A percentile compares a stretch with the other conserved stretches of the same genome.
phyloP scores from a whole-genome alignment of 2,113 vertebrate genomes.

The Urocolius indicus region DNA sequence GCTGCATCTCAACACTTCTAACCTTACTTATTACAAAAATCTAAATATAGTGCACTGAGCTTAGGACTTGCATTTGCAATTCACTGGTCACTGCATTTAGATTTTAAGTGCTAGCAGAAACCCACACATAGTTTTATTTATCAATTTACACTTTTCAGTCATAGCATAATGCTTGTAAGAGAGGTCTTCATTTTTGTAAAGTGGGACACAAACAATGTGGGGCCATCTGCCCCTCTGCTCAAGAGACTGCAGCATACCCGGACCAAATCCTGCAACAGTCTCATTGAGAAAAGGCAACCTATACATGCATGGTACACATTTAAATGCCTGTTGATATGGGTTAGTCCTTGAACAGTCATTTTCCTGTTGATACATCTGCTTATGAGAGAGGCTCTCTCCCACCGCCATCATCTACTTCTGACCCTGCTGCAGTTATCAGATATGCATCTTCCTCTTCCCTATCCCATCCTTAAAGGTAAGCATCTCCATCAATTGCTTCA shows the following conservation, averaged over 20 bases:
- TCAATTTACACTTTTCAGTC: accelerated
- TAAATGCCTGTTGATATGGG: neutral
- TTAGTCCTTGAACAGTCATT: neutral
- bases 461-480: neutral
- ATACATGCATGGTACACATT: neutral
- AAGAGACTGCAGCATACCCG: neutral
- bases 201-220: neutral
- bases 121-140: neutral
- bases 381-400: neutral
- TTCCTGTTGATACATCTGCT: neutral
- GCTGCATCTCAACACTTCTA: neutral
- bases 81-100: neutral
- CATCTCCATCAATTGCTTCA: neutral
- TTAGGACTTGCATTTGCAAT: neutral
- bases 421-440: neutral
- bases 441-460: neutral
- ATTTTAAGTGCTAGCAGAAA: neutral
- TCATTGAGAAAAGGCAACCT: neutral
- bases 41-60: neutral
- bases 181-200: neutral
- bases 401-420: neutral
- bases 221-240: neutral
- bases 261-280: neutral
- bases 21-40: neutral
- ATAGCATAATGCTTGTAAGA: neutral